Evolutionary conservation across 1,140 invertebrate genomes (phyloP), one percentile per base, ranked within the genome.

Genomic region (Caenorhabditis remanei): DNA sequence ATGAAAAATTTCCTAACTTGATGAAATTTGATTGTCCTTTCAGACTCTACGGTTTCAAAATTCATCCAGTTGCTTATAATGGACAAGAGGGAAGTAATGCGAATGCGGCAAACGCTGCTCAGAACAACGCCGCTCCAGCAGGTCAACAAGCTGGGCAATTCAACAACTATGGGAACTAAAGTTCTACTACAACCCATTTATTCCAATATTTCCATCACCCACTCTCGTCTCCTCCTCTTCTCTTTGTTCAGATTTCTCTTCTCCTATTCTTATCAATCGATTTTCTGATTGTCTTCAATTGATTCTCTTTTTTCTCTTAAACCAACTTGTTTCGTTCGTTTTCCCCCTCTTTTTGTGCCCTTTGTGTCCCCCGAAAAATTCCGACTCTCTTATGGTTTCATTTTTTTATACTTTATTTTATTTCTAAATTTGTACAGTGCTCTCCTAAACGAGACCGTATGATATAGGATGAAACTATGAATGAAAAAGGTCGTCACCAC

Each of bases 41-140:
- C 94, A 98, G 97, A 94, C 95, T 99, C 93, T 99, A 99, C 94
- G 98, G 98, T 87, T 99, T 99, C 94, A 99, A 99, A 95, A 99
- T 99, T 94, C 98, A 99, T 94, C 97, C 97, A 86, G 94, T 98
- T 94, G 98, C 98, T 89, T 99, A 99, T 95, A 97, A 99, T 94
- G 95, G 97, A 91, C 97, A 98, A 93, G 96, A 97, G 93, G 96
- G 97, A 93, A 96, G 55, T 19, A 43, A 14, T 63, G 9, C 61
- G 4, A 63, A 87, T 58, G 16, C 48, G 19, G 13, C 71, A 2
- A 79, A 50, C 24, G 24, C 16, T 21, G 21, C 46, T 50, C 71
- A 79, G n/a, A 79, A 50, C 46, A 79, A 50, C n/a, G n/a, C 71
- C 1, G 46, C 55, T n/a, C 40, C 79, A 46, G 21, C 75, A 16